phyloP scores from a whole-genome alignment of 2,888 invertebrate species.

The Pseudoips prasinana region DNA sequence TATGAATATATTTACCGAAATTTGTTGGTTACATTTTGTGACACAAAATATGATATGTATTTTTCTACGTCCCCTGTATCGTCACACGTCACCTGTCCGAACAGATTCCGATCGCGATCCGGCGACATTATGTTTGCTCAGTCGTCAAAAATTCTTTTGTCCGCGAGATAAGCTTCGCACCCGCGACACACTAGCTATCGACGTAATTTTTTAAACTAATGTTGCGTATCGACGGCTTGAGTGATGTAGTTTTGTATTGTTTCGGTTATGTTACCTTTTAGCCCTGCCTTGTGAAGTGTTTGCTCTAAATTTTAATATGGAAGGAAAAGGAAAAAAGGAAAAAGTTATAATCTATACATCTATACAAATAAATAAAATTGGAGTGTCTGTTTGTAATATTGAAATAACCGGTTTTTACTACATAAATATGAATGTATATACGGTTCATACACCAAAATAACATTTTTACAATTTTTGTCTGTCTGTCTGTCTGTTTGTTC shows the following conservation, averaged over 20 bases:
- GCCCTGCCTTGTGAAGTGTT: slow-evolving; percentile 1
- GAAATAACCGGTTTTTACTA: too few relatives aligned
- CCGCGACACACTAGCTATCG: slow-evolving; percentile 38
- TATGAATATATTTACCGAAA: too few relatives aligned
- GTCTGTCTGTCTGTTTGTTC: too few relatives aligned
- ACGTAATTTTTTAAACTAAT: slow-evolving; percentile 40
- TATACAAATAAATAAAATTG: too few relatives aligned
- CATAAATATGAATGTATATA: too few relatives aligned
- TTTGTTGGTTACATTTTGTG: too few relatives aligned
- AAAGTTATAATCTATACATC: too few relatives aligned
- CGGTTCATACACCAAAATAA: too few relatives aligned
- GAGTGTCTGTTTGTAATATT: too few relatives aligned
- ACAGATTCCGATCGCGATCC: slow-evolving; percentile 53
- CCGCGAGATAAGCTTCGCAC: slow-evolving; percentile 55
- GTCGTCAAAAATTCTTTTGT: slow-evolving; percentile 75
- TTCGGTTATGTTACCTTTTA: slow-evolving; percentile 1
- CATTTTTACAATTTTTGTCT: too few relatives aligned
- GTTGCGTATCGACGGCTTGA: slow-evolving; percentile 16
- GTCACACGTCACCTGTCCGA: slow-evolving; percentile 68
- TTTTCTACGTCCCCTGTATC: slow-evolving; percentile 42
- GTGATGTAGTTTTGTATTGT: slow-evolving; percentile 4
- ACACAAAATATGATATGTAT: slow-evolving; percentile 17
- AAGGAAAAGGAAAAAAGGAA: too few relatives aligned
- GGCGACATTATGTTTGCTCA: slow-evolving; percentile 68
- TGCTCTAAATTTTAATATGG: too few relatives aligned